Evolutionary conservation across 2,888 invertebrate species (phyloP).

Genomic region (Meiosimyza platycephala): DNA sequence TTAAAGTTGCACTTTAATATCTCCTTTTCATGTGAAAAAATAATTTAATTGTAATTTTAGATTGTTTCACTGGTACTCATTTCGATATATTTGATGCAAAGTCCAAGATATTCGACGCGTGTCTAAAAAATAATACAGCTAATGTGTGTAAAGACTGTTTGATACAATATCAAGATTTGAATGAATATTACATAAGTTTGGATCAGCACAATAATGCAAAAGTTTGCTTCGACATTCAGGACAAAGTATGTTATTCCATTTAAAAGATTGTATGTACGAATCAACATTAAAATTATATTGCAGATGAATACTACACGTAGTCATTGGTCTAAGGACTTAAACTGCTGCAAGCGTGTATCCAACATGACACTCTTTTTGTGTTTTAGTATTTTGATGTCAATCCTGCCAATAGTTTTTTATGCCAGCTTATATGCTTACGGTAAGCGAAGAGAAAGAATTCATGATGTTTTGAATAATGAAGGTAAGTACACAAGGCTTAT

Average conservation of each 20-base stretch:
- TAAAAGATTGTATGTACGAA: neutral
- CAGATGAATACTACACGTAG: constrained; percentile 62
- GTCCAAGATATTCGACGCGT: fast-evolving
- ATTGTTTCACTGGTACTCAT: constrained; percentile 50
- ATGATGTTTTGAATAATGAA: constrained; percentile 54
- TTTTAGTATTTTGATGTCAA: constrained; percentile 46
- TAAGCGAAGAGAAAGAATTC: constrained; percentile 54
- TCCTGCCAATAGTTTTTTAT: constrained; percentile 59
- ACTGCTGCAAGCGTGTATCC: constrained; percentile 58
- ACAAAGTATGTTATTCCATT: constrained; percentile 38
- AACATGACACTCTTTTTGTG: constrained; percentile 49
- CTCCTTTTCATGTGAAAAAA: too few species aligned
- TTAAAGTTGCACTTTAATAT: too few species aligned
- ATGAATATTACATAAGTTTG: constrained; percentile 52
- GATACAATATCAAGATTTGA: constrained; percentile 46
- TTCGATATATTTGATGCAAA: constrained; percentile 38
- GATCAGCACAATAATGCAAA: constrained; percentile 52
- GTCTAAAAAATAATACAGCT: neutral
- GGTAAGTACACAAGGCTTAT: constrained; percentile 37
- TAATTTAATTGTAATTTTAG: constrained; percentile 41
- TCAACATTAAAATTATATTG: constrained; percentile 25
- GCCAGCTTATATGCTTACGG: constrained; percentile 50
- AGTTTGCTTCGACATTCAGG: constrained; percentile 59
- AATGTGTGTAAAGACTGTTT: constrained; percentile 42
- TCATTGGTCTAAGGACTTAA: constrained; percentile 56